These are phyloP conservation scores for Cordilura impudica DNA, from an alignment of 2,888 invertebrate species.

Conservation along the genomic window DNA sequence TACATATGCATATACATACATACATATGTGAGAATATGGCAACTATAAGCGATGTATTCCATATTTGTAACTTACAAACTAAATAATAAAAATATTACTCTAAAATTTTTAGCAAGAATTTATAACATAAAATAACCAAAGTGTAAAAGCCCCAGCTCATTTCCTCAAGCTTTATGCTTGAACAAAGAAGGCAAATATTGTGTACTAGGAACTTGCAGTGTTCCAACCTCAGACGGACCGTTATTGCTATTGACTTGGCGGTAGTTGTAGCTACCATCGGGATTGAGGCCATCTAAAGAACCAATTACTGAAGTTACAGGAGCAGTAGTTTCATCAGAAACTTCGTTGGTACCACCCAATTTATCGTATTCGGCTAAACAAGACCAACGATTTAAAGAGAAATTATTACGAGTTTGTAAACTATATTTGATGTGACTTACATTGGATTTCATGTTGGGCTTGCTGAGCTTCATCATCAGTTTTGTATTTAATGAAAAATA, in stretches of 20 bases:
- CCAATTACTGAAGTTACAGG: constrained; percentile 74
- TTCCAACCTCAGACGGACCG: background rate
- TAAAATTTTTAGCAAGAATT: constrained; percentile 24
- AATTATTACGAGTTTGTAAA: constrained; percentile 43
- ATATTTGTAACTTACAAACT: constrained; percentile 34
- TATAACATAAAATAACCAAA: background rate
- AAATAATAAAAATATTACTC: constrained; percentile 20
- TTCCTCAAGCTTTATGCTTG: constrained; percentile 16
- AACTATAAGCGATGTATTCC: constrained; percentile 26
- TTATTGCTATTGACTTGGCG: constrained; percentile 34
- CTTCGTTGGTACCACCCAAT: constrained; percentile 73
- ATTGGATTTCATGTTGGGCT: constrained; percentile 75
- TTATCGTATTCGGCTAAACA: constrained; percentile 73
- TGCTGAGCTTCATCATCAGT: constrained; percentile 75
- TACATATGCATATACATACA: too few relatives aligned
- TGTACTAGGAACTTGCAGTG: constrained; percentile 62
- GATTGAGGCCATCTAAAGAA: constrained; percentile 66
- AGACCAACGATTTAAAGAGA: background rate
- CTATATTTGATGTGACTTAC: constrained; percentile 60
- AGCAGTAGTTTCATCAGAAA: constrained; percentile 71
- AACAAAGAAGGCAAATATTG: constrained; percentile 70
- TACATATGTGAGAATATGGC: constrained; percentile 7
- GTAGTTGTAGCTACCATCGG: constrained; percentile 71
- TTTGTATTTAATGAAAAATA: constrained; percentile 77
- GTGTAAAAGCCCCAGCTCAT: background rate